Base-by-base conservation (phyloP, 2,797 vertebrate genomes). In the Mormyrops attenuatus region DNA sequence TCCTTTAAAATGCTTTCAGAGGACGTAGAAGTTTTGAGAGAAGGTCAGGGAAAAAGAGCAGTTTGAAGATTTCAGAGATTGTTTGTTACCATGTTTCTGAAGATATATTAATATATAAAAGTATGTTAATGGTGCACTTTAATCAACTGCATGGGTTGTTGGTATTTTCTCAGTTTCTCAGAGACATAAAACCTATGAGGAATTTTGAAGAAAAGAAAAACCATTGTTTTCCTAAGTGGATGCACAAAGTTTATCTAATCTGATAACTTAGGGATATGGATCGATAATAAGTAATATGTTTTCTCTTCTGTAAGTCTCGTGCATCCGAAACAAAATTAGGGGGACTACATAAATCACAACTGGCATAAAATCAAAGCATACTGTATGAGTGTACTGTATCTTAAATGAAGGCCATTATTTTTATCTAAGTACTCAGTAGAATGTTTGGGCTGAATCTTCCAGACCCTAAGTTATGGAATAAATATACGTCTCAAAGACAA, bases 311-410 rank as follows among this genome's bases (percentile, higher is more conserved):
- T 88, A 93, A 92, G 91, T 93, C 90, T 91, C 88, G 55, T 87
- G 92, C 52, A 88, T 92, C 88, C 87, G 4, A 90, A 90, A 92
- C 90, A 89, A 93, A 93, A 92, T 93, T 93, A 93, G 93, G 94
- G 90, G 93, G 80, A 90, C 91, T 93, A 90, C 93, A 94, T 94
- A 92, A 93, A 93, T 95, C 93, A 93, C 69, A 92, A 93, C 92
- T 92, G 92, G 93, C 91, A 91, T 90, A 89, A 90, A 91, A 90
- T 90, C 85, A 89, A 89, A 90, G 91, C 86, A 89, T 94, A 93
- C 93, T 94, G 93, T 92, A 91, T 87, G 44, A 38, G 44, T 85
- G 2, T 63, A 66, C 26, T 60, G 80, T 47, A 41, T 47, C 0
- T 8, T 22, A 66, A 41, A 82, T 89, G 11, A 17, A 89, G 53